Conservation (phyloP, 2,888 invertebrate species). For the Oxystoma pomonae region DNA sequence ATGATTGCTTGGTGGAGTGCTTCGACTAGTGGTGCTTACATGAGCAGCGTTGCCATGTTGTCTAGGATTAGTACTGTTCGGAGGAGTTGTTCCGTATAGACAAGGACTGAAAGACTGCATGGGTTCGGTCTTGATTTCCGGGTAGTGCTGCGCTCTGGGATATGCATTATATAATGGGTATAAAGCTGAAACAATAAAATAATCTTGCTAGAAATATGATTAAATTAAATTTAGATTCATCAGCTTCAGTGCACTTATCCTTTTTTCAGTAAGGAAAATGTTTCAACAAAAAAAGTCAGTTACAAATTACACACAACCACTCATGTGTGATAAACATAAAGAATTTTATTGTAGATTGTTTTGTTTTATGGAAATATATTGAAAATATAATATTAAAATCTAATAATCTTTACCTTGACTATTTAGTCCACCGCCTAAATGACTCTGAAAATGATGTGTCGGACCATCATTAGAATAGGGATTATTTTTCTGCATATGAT, state of each 20-base stretch:
- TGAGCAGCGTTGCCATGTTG: background rate
- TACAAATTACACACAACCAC: too few relatives aligned
- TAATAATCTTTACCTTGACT: background rate
- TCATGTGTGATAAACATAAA: background rate
- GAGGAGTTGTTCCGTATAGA: slow-evolving; percentile 10
- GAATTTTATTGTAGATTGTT: background rate
- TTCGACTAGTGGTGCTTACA: background rate
- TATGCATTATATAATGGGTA: slow-evolving; percentile 3
- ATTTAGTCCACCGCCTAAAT: background rate
- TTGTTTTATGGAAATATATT: background rate
- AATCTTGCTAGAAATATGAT: too few relatives aligned
- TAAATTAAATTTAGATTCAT: too few relatives aligned
- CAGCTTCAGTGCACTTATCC: too few relatives aligned
- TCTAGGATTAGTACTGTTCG: slow-evolving; percentile 18
- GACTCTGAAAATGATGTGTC: background rate
- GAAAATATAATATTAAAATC: background rate
- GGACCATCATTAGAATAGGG: background rate
- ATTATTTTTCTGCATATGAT: background rate
- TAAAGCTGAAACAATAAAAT: slow-evolving; percentile 8
- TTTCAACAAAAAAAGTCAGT: too few relatives aligned
- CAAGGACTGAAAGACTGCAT: slow-evolving; percentile 13
- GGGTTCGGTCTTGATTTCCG: slow-evolving; percentile 18
- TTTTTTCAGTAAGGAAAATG: too few relatives aligned
- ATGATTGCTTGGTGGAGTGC: background rate
- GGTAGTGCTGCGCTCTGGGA: slow-evolving; percentile 11